These are phyloP conservation scores for Drosophila auraria DNA, from an alignment of 1,140 invertebrate species.

Conservation along the genomic window DNA sequence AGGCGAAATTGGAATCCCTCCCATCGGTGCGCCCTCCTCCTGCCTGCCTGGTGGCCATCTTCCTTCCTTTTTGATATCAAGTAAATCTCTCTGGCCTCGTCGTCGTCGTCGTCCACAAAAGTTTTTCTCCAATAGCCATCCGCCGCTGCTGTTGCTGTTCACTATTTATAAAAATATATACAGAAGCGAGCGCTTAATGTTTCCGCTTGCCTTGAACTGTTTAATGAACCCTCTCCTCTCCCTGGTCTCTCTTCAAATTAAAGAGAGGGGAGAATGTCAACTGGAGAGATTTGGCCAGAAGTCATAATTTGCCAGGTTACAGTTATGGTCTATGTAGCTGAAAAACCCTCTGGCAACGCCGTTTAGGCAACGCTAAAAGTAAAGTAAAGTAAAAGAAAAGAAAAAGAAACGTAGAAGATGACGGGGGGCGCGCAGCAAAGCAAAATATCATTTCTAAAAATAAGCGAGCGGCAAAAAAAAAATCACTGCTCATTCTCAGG, in stretches of 20 bases:
- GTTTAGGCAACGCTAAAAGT: neutral
- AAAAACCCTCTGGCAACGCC: slow-evolving; percentile 16
- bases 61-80: slow-evolving; percentile 61
- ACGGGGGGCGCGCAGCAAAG: slow-evolving; percentile 20
- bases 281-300: slow-evolving; percentile 3
- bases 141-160: slow-evolving; percentile 16
- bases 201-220: slow-evolving; percentile 80
- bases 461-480: slow-evolving; percentile 38
- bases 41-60: neutral
- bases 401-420: slow-evolving; percentile 2
- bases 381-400: slow-evolving; percentile 25
- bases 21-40: neutral
- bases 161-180: slow-evolving; percentile 67
- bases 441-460: slow-evolving; percentile 69
- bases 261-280: neutral
- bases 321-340: neutral
- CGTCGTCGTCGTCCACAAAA: slow-evolving; percentile 12
- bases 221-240: slow-evolving; percentile 64
- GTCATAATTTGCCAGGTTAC: neutral
- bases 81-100: slow-evolving; percentile 32
- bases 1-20: slow-evolving; percentile 27
- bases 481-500: slow-evolving; percentile 23
- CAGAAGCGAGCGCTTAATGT: slow-evolving; percentile 60
- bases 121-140: slow-evolving; percentile 52
- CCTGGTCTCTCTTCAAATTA: neutral